Evolutionary conservation across 2,888 invertebrate genomes (phyloP), one percentile per base, ranked within the genome.

Genomic region (Lordiphosa fenestrarum): DNA sequence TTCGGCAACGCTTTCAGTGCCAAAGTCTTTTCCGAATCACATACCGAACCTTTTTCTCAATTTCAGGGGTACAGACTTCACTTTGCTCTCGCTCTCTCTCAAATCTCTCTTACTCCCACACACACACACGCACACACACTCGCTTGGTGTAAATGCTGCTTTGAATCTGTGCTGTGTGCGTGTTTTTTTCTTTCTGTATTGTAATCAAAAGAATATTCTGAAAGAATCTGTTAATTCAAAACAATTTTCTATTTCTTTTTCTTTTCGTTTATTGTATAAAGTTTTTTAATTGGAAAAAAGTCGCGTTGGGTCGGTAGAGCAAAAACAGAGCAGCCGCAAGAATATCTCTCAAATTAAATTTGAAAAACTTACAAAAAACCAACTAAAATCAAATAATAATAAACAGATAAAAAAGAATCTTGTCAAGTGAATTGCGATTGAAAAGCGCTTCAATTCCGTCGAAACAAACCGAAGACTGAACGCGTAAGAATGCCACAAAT

Each of bases 211-310:
- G 37, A 40, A 15, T 41, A 60, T 52, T 56, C 47, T 50, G 37
- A 66, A 46, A 56, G 42, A 49, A 50, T 49, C 61, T 70, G 64
- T 60, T 76, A 70, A 84, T 84, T 73, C 65, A 81, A 78, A 84
- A 66, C 61, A 64, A 73, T 75, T 69, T 84, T 78, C 72, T 82
- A 84, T 80, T 80, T 80, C 85, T 84, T 80, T 80, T 80, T 82
- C 83, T 84, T 75, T 84, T 82, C 80, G 72, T 84, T 80, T 84
- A 68, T 64, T 82, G 69, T 65, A 64, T 61, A 65, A 44, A 77
- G 71, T 73, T 71, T 71, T 64, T 66, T 58, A 73, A 76, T 81
- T 84, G 81, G 81, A 81, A 70, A 57, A 75, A 69, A 53, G 10
- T 30, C 77, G 81, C 70, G 61, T 77, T 57, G 55, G 67, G 46